phyloP scores from a whole-genome alignment of 2,888 invertebrate species.

The Oxyscelio sp. region DNA sequence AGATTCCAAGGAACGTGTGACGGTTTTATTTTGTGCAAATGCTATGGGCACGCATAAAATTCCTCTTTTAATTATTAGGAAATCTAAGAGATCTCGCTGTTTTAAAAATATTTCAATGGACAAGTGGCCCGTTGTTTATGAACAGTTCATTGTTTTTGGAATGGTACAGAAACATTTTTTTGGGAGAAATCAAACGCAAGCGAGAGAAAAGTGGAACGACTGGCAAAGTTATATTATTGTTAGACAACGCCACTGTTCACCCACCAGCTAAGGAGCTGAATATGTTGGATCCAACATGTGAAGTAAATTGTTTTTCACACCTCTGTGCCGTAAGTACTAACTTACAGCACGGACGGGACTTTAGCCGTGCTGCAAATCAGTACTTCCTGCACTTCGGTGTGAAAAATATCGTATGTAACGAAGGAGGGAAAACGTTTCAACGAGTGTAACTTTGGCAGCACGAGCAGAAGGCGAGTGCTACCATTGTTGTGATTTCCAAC shows the following conservation, averaged over 20 bases:
- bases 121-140: slow-evolving; percentile 19
- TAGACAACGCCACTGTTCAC: slow-evolving; percentile 30
- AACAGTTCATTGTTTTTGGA: slow-evolving; percentile 5
- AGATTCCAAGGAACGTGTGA: slow-evolving; percentile 23
- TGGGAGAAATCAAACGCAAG: background rate
- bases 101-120: slow-evolving; percentile 7
- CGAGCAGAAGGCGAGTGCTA: too few species aligned
- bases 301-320: too few species aligned
- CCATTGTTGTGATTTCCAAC: too few species aligned
- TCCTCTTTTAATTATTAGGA: slow-evolving; percentile 5
- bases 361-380: too few species aligned
- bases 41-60: slow-evolving; percentile 29
- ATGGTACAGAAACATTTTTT: slow-evolving; percentile 16
- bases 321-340: too few species aligned
- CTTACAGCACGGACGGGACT: too few species aligned
- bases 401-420: too few species aligned
- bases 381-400: too few species aligned
- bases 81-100: slow-evolving; percentile 17
- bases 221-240: slow-evolving; percentile 13
- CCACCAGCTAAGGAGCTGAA: slow-evolving; percentile 5
- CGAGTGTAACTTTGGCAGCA: too few species aligned
- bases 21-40: slow-evolving; percentile 30
- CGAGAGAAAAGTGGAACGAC: background rate
- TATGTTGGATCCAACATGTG: slow-evolving; percentile 8
- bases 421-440: too few species aligned